phyloP scores from a whole-genome alignment of 2,797 vertebrate genomes.

The Tamandua tetradactyla region DNA sequence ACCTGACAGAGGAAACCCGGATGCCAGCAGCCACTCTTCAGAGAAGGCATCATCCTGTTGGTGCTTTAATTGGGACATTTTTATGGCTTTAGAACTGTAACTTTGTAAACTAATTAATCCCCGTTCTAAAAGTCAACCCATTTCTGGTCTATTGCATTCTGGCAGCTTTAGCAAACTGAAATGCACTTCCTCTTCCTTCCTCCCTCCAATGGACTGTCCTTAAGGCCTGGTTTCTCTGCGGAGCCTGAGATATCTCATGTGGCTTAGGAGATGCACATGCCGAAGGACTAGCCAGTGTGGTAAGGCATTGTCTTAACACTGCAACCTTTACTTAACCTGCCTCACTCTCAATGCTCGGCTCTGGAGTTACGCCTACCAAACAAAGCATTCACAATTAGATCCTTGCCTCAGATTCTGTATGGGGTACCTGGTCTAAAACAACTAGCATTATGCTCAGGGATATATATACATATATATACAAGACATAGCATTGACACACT shows the following conservation, averaged over 20 bases:
- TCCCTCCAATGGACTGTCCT: not conserved
- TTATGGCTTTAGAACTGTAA: too few relatives aligned
- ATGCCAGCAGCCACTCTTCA: too few relatives aligned
- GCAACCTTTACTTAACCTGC: not conserved
- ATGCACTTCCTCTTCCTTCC: not conserved
- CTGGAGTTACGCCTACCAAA: not conserved
- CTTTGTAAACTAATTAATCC: too few relatives aligned
- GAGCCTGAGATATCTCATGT: not conserved
- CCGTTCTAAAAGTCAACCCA: too few relatives aligned
- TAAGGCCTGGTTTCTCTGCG: not conserved
- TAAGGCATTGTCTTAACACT: rapidly evolving
- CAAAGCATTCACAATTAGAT: not conserved
- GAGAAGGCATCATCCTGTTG: too few relatives aligned
- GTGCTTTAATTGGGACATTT: too few relatives aligned
- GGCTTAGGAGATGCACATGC: not conserved
- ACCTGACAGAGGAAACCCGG: too few relatives aligned
- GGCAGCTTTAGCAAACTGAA: too few relatives aligned
- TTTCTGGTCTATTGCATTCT: too few relatives aligned
- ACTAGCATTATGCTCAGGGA: not conserved
- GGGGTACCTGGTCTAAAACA: not conserved
- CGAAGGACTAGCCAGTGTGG: not conserved
- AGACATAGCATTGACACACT: not conserved
- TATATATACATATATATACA: not conserved
- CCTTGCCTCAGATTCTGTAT: not conserved
- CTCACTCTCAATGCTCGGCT: not conserved